phyloP scores from a whole-genome alignment of 35 echinoderm and acorn worm species.

The Apostichopus californicus region DNA sequence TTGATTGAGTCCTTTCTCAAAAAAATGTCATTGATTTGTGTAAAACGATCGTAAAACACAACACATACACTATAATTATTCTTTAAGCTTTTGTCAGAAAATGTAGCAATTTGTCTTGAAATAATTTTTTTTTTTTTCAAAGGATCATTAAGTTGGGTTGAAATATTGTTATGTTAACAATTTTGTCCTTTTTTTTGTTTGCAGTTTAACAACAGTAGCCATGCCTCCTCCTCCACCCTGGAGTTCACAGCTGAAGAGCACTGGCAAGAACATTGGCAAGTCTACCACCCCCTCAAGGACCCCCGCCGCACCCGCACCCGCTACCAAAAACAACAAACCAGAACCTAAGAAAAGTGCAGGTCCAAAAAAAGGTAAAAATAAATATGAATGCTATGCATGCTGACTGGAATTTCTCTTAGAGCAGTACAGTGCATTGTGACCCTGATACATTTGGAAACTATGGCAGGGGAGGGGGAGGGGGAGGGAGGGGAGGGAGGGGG shows the following conservation, averaged over 20 bases:
- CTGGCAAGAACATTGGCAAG: not conserved
- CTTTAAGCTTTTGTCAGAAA: not conserved
- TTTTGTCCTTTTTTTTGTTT: not conserved
- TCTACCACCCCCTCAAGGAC: not conserved
- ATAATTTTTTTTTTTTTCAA: not conserved
- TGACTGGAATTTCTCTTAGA: no score
- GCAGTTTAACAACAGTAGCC: constrained; percentile 15
- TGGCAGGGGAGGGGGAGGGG: no score
- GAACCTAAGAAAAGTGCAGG: constrained; percentile 18
- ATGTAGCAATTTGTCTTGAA: not conserved
- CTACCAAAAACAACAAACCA: constrained; percentile 29
- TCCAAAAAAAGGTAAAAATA: constrained; percentile 21
- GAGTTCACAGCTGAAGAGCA: constrained; percentile 33
- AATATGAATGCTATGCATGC: no score
- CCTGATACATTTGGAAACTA: no score
- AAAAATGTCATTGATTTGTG: no score
- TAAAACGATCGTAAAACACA: no score
- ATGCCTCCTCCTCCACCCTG: constrained; percentile 40
- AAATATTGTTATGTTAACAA: not conserved
- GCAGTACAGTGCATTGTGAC: no score
- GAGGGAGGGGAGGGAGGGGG: no score
- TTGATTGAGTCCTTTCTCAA: no score
- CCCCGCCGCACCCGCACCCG: not conserved
- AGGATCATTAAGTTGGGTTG: constrained; percentile 1
- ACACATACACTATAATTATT: no score